phyloP scores from a whole-genome alignment of 2,888 invertebrate species.

The Ectemnius cavifrons region DNA sequence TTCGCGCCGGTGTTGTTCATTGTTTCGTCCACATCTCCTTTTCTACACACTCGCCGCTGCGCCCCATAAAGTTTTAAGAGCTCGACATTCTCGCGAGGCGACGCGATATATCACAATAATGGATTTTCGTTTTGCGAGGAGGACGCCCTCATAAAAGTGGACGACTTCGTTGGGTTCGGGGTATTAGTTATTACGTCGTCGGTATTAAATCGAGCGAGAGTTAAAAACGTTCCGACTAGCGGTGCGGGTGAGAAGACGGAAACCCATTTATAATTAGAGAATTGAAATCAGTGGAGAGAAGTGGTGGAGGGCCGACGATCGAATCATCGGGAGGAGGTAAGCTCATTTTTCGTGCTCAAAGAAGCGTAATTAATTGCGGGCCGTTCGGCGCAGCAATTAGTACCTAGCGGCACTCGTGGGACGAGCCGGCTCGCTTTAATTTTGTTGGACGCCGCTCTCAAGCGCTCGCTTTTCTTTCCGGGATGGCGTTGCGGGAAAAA shows the following conservation, averaged over 20 bases:
- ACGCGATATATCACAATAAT: too few relatives aligned
- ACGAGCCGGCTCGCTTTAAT: not conserved
- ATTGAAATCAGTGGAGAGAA: too few relatives aligned
- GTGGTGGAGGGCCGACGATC: not conserved
- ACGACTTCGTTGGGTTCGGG: too few relatives aligned
- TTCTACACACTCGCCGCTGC: not conserved
- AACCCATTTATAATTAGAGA: too few relatives aligned
- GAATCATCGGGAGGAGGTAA: not conserved
- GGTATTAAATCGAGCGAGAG: too few relatives aligned
- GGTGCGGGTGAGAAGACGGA: too few relatives aligned
- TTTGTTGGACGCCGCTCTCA: not conserved
- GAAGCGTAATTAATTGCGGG: slow-evolving; percentile 7
- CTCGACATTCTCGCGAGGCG: too few relatives aligned
- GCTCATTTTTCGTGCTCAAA: slow-evolving; percentile 5
- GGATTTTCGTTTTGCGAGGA: too few relatives aligned
- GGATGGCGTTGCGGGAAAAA: not conserved
- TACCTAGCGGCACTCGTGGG: not conserved
- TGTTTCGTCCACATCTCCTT: not conserved
- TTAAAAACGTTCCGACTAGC: too few relatives aligned
- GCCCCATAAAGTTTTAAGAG: too few relatives aligned
- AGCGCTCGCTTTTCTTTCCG: not conserved
- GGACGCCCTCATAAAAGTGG: too few relatives aligned
- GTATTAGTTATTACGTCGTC: too few relatives aligned
- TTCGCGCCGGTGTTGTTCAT: slow-evolving; percentile 9
- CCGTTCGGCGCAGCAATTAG: slow-evolving; percentile 4